phyloP scores from a whole-genome alignment of 2,888 invertebrate genomes.

The Rapana venosa region DNA sequence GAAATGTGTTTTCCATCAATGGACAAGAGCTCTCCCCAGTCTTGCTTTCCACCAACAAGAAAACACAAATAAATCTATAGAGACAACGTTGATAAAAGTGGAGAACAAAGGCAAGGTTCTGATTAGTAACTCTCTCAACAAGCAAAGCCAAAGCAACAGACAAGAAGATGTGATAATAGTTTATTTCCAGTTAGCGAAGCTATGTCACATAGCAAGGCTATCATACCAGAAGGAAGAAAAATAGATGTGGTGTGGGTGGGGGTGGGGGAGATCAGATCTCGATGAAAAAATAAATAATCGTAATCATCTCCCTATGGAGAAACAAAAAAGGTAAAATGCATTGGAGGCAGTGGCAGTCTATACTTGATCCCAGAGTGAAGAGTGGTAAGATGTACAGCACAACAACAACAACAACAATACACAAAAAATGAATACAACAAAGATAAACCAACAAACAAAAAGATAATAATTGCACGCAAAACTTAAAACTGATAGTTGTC shows the following conservation, averaged over 20 bases:
- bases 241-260: not conserved
- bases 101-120: too few species aligned
- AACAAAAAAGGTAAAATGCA: slow-evolving; percentile 4
- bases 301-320: not conserved
- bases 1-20: too few species aligned
- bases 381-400: slow-evolving; percentile 11
- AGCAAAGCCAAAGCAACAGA: slow-evolving; percentile 8
- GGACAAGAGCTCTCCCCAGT: too few species aligned
- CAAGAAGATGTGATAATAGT: not conserved
- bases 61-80: too few species aligned
- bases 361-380: slow-evolving; percentile 21
- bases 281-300: not conserved
- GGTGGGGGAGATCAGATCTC: not conserved
- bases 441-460: not conserved
- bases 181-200: slow-evolving; percentile 34
- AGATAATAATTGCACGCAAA: not conserved
- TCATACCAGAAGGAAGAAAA: not conserved
- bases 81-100: too few species aligned
- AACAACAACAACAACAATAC: slow-evolving; percentile 3
- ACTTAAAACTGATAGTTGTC: not conserved
- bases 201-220: slow-evolving; percentile 9
- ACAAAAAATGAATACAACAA: slow-evolving; percentile 5
- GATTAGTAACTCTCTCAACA: slow-evolving; percentile 7
- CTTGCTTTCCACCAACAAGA: too few species aligned
- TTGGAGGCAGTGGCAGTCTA: slow-evolving; percentile 29